Conservation (phyloP, 2,113 vertebrate genomes). For the Pangasianodon hypophthalmus region DNA sequence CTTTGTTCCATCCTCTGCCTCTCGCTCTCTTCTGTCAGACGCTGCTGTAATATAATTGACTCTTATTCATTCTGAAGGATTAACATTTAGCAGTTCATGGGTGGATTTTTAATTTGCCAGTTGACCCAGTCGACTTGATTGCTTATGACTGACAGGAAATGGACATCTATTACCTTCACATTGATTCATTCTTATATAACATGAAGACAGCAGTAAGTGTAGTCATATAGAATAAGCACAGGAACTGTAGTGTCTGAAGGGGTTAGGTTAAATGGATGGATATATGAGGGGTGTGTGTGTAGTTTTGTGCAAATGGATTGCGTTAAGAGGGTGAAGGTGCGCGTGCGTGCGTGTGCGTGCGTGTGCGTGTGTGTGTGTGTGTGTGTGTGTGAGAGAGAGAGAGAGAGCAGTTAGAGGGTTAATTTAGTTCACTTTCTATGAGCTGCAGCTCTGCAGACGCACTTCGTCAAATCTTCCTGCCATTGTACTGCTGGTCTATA, state of each 20-base stretch:
- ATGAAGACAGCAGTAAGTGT: not conserved
- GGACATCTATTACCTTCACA: not conserved
- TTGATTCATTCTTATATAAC: not conserved
- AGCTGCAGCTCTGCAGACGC: constrained; percentile 66
- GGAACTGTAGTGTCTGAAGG: not conserved
- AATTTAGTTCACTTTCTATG: constrained; percentile 44
- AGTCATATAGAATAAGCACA: not conserved
- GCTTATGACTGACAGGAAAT: not conserved
- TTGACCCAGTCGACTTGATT: not conserved
- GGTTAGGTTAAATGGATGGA: constrained; percentile 37
- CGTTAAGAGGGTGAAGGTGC: not conserved
- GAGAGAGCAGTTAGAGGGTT: constrained; percentile 6
- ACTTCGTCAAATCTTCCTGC: constrained; percentile 72
- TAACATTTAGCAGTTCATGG: not conserved
- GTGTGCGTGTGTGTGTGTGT: not conserved
- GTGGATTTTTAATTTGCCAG: not conserved
- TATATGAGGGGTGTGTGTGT: not conserved
- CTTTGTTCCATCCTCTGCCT: not conserved
- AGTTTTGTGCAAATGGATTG: not conserved
- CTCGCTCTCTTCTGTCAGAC: not conserved
- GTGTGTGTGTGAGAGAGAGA: not conserved
- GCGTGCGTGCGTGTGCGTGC: not conserved
- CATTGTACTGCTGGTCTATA: constrained; percentile 75
- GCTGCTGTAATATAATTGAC: not conserved
- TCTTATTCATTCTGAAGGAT: not conserved